Base-by-base conservation (phyloP, 2,113 vertebrate species). In the Reinhardtius hippoglossoides region DNA sequence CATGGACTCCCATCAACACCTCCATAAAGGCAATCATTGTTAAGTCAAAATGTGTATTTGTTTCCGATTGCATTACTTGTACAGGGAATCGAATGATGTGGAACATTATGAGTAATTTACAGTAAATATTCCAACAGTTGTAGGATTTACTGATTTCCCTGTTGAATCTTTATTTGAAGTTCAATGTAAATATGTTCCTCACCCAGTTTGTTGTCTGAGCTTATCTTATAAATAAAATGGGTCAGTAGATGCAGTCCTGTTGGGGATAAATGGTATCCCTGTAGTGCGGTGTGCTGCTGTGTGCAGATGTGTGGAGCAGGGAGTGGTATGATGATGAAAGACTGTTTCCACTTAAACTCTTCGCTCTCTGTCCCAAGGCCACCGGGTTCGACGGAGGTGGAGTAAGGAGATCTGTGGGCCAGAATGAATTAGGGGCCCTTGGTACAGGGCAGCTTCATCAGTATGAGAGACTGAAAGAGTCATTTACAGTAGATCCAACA, bases 341-440 rank as follows among this genome's bases (percentile, higher is more conserved):
- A 88, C 88, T 89, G 88, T 89, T 92, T 93, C 90, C 89, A 91
- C 80, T 91, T 89, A 81, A 85, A 88, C 76, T 79, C 81, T 87
- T 74, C 78, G 82, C 86, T 92, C 89, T 88, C 80, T 71, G 88
- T 88, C 87, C 78, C 83, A 88, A 88, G 89, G 90, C 88, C 86
- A 88, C 80, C 60, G 85, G 76, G 88, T 91, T 87, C 76, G 74
- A 82, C 71, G 79, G 87, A 89, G 87, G 90, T 89, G 87, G 85
- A 79, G 84, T 81, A 80, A 81, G 80, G 74, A 82, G 69, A 81
- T 83, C 64, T 81, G 80, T 78, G 64, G 81, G 77, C 74, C 83
- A 81, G 85, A 81, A 71, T 83, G 66, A 76, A 81, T 78, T 76
- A 26, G 84, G 87, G 84, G 87, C 73, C 82, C 71, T 67, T 66